Percentiles rank a stretch among this genome's conserved stretches.
Evolutionary conservation across 2,113 vertebrate genomes (phyloP).

Genomic region (Pachycephala philippinensis): DNA sequence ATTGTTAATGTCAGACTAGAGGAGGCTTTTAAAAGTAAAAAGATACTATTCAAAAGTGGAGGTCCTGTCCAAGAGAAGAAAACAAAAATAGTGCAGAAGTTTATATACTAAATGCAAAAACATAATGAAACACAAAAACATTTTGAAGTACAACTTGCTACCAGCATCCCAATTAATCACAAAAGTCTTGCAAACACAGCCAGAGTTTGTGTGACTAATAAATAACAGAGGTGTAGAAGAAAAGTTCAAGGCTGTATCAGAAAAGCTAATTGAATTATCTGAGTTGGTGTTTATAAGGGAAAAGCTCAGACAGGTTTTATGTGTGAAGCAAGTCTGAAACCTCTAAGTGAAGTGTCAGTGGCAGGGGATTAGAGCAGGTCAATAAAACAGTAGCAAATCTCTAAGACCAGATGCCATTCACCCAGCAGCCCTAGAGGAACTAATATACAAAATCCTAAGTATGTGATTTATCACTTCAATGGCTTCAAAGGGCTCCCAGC

Average conservation of each 20-base stretch:
- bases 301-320: not conserved
- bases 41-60: not conserved
- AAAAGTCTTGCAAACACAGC: not conserved
- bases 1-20: not conserved
- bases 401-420: not conserved
- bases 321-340: not conserved
- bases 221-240: not conserved
- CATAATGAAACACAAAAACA: not conserved
- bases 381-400: conserved; percentile 32
- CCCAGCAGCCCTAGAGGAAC: not conserved
- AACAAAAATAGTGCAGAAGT: not conserved
- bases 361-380: not conserved
- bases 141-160: not conserved
- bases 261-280: not conserved
- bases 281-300: not conserved
- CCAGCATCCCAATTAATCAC: not conserved
- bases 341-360: not conserved
- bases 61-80: not conserved
- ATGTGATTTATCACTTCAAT: not conserved
- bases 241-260: not conserved
- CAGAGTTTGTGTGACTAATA: not conserved
- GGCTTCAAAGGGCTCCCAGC: not conserved
- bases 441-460: not conserved
- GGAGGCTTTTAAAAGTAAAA: not conserved
- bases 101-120: not conserved